Percentiles rank a stretch among this genome's conserved stretches.
Evolutionary conservation across 2,113 vertebrate species (phyloP).

Genomic region (Blennius ocellaris): DNA sequence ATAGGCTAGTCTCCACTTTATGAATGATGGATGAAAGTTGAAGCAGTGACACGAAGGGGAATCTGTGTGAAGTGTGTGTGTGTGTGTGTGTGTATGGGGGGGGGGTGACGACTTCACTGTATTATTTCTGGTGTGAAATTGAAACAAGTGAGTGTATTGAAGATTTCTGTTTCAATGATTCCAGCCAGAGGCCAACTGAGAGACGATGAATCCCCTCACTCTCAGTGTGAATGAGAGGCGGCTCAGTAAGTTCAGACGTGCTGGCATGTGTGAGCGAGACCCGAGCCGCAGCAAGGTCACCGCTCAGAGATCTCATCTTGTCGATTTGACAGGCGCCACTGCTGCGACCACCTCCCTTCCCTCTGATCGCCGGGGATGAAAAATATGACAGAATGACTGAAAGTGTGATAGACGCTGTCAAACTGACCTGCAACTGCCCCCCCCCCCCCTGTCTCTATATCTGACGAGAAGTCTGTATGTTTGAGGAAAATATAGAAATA

Average conservation of each 20-base stretch:
- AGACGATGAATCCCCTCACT: background rate
- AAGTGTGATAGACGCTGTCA: constrained; percentile 14
- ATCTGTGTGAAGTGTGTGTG: background rate
- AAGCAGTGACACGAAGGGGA: background rate
- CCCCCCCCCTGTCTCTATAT: background rate
- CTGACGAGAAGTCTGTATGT: background rate
- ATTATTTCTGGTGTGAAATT: background rate
- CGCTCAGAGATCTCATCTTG: constrained; percentile 11
- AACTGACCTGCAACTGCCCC: background rate
- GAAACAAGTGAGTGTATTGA: background rate
- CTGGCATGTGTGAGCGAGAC: background rate
- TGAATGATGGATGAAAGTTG: constrained; percentile 57
- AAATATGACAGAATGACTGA: background rate
- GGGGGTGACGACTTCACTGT: background rate
- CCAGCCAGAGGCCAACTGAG: background rate
- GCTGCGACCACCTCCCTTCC: constrained; percentile 17
- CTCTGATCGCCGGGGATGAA: background rate
- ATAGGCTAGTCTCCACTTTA: constrained; percentile 25
- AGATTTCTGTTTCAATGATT: too few relatives aligned
- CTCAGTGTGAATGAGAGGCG: background rate
- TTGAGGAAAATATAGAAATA: constrained; percentile 22
- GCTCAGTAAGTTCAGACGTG: background rate
- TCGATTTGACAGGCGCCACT: constrained; percentile 17
- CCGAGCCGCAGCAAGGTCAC: constrained; percentile 32
- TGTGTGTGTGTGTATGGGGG: background rate